Evolutionary conservation across 2,888 invertebrate genomes (phyloP).

Genomic region (Aplocera efformata): DNA sequence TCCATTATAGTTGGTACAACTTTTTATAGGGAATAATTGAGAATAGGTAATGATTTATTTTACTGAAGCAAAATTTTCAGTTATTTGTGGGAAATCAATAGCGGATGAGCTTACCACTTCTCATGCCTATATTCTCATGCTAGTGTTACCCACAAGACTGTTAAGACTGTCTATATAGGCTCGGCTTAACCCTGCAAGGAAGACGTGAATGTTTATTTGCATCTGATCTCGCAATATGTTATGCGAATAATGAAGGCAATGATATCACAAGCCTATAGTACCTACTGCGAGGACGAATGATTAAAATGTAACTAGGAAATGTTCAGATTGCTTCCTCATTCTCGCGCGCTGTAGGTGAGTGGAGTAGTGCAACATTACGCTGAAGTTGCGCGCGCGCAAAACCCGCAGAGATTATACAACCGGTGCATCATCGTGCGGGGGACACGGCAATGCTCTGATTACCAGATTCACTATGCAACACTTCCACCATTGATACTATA

Average conservation of each 20-base stretch:
- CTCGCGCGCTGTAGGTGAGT: conserved; percentile 59
- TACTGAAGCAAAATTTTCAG: no score
- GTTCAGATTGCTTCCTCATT: conserved; percentile 63
- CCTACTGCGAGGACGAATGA: conserved; percentile 44
- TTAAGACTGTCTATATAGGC: no score
- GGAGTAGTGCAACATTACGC: conserved; percentile 55
- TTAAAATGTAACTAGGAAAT: conserved; percentile 70
- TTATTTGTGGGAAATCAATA: no score
- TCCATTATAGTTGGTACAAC: no score
- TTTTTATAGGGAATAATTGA: no score
- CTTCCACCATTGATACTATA: conserved; percentile 18
- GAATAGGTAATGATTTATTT: no score
- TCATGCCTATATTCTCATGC: no score
- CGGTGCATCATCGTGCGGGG: conserved; percentile 39
- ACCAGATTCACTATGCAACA: conserved; percentile 46
- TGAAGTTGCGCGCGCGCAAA: conserved; percentile 39
- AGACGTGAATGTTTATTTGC: no score
- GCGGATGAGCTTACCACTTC: no score
- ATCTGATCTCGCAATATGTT: no score
- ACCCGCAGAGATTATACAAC: conserved; percentile 53
- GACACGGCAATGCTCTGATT: conserved; percentile 65
- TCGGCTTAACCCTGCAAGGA: no score
- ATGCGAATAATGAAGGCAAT: conserved; percentile 6
- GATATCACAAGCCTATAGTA: conserved; percentile 21
- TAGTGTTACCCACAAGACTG: no score